Conservation (phyloP, 2,888 invertebrate genomes). For the Pseudolycoriella hygida region DNA sequence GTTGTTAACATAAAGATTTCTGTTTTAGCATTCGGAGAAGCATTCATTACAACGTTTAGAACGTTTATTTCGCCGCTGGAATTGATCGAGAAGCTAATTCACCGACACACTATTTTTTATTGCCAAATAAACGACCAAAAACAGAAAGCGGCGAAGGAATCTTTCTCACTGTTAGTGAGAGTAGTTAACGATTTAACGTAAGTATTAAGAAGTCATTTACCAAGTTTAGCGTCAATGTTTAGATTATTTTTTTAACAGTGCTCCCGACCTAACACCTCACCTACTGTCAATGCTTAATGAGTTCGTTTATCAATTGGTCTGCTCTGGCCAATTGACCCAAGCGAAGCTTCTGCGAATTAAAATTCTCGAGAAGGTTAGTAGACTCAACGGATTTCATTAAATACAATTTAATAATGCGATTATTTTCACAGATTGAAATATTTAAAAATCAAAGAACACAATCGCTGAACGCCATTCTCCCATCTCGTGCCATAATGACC, state of each 20-base stretch:
- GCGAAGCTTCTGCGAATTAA: conserved; percentile 81
- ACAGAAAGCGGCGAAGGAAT: conserved; percentile 65
- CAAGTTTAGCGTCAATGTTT: too few species aligned
- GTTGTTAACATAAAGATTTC: too few species aligned
- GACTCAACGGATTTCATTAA: neutral
- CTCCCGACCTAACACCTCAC: conserved; percentile 66
- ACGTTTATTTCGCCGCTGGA: conserved; percentile 83
- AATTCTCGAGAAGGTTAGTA: conserved; percentile 60
- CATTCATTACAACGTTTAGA: conserved; percentile 93
- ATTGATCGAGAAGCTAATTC: conserved; percentile 69
- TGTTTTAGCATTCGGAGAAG: conserved; percentile 45
- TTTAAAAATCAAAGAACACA: conserved; percentile 25
- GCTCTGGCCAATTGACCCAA: conserved; percentile 78
- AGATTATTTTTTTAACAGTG: conserved; percentile 33
- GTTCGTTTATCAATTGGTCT: conserved; percentile 84
- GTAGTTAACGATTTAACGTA: conserved; percentile 94
- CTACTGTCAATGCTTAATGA: conserved; percentile 73
- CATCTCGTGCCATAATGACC: conserved; percentile 36
- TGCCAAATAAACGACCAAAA: conserved; percentile 47
- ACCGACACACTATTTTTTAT: conserved; percentile 42
- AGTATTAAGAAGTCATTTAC: conserved; percentile 23
- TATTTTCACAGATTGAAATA: conserved; percentile 17
- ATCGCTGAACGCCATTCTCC: conserved; percentile 27
- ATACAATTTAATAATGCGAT: neutral
- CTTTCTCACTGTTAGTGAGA: conserved; percentile 81